These are phyloP conservation scores for Rhea americana DNA, from an alignment of 2,113 vertebrate species.

Conservation along the genomic window DNA sequence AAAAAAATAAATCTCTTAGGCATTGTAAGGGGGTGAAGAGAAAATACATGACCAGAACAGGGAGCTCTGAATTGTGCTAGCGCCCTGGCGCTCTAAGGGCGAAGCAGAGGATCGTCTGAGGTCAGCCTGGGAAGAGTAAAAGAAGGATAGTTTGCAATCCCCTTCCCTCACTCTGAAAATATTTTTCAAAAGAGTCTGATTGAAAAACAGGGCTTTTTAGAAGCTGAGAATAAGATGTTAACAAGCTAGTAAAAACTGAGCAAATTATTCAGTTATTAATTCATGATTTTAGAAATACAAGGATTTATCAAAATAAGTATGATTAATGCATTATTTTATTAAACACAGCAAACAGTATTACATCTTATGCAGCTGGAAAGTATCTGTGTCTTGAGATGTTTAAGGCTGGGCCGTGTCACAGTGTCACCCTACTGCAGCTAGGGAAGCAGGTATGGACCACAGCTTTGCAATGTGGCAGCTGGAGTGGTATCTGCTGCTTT, in stretches of 20 bases:
- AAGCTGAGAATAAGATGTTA: background rate
- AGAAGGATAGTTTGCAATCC: background rate
- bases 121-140: background rate
- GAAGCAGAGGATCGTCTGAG: background rate
- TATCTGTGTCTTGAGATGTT: background rate
- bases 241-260: background rate
- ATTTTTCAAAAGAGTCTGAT: background rate
- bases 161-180: background rate
- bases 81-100: background rate
- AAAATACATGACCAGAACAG: constrained; percentile 7
- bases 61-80: background rate
- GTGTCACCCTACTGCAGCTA: background rate
- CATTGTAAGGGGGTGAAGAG: constrained; percentile 19
- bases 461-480: background rate
- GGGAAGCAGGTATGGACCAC: background rate
- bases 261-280: background rate
- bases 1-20: constrained; percentile 57
- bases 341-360: background rate
- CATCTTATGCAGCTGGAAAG: background rate
- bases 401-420: background rate
- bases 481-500: background rate
- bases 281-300: background rate
- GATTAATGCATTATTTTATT: background rate
- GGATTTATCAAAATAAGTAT: background rate
- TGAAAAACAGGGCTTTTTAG: background rate